Evolutionary conservation across 2,113 vertebrate genomes (phyloP), one percentile per base, ranked within the genome.

Genomic region (Actenoides hombroni): DNA sequence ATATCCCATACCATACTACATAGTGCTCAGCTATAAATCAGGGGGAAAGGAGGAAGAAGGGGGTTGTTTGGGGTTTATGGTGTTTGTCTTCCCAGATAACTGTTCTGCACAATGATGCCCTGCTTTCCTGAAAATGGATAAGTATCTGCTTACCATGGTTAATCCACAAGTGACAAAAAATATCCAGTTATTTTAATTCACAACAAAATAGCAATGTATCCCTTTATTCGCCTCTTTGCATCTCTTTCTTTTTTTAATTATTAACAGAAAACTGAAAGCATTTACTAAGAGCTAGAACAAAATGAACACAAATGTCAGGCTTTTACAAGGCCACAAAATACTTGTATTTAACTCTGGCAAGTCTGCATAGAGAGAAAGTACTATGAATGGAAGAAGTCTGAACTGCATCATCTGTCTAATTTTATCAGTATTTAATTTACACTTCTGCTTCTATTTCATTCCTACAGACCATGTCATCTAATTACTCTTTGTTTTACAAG

Each of bases 41-140:
- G 31, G 17, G 9, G 11, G 6, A 44, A 73, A 63, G 24, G 1
- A 83, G 42, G 28, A 48, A 17, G 29, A 63, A 46, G 33, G 14
- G 8, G 25, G 33, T 4, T 49, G 0, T 0, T 63, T 68, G 0
- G 1, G 54, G 79, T 25, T 74, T 39, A 39, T 0, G 5, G 37
- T 2, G 1, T 77, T 90, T 73, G 46, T 73, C 51, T 73, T 68
- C 65, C 51, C 33, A 25, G 29, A 33, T 42, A 86, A 87, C 35
- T 28, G 13, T 21, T 64, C 57, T 3, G 5, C 21, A 33, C 21
- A 23, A 29, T 64, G 44, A 39, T 0, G 1, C 13, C 35, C 39
- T 46, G 3, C 61, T 70, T 64, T 79, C 44, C 74, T 53, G 29
- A 42, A 64, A 80, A 26, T 70, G 8, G 51, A 84, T 76, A 69